Percentiles rank a stretch among this genome's conserved stretches.
phyloP scores from a whole-genome alignment of 1,140 invertebrate genomes.

The Pinna nobilis region DNA sequence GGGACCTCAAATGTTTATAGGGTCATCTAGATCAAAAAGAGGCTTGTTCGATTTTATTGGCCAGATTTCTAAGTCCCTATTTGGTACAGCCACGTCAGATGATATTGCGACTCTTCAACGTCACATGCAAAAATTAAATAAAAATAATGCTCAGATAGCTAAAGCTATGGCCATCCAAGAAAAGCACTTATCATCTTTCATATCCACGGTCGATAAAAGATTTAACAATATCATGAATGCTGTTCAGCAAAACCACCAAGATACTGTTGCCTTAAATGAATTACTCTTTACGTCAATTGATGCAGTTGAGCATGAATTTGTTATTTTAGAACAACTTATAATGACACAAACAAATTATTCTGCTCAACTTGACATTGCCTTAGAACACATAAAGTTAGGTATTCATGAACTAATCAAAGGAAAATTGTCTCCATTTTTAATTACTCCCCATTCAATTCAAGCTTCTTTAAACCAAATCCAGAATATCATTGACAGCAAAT shows the following conservation, averaged over 20 bases:
- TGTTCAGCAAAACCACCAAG: conserved; percentile 7
- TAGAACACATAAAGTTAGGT: conserved; percentile 13
- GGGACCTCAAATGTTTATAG: neutral
- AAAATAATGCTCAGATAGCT: conserved; percentile 20
- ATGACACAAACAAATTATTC: conserved; percentile 12
- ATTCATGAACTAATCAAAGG: conserved; percentile 7
- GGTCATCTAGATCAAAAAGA: neutral
- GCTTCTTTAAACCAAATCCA: neutral
- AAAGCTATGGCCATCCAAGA: conserved; percentile 15
- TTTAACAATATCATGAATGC: conserved; percentile 10
- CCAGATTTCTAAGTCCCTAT: conserved; percentile 20
- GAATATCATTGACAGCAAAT: neutral
- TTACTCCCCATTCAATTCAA: neutral
- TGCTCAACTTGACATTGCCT: neutral
- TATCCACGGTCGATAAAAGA: neutral
- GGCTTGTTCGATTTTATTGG: conserved; percentile 26
- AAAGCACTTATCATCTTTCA: conserved; percentile 8
- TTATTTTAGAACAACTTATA: neutral
- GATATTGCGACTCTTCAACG: conserved; percentile 1
- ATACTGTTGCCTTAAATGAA: neutral
- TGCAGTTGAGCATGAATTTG: conserved; percentile 1
- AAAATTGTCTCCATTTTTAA: conserved; percentile 12
- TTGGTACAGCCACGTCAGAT: conserved; percentile 26
- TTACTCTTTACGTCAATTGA: neutral
- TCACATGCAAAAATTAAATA: conserved; percentile 16